Percentiles rank a stretch among this genome's conserved stretches.
Conservation (phyloP, 2,113 vertebrate species). For the Strigops habroptila region DNA sequence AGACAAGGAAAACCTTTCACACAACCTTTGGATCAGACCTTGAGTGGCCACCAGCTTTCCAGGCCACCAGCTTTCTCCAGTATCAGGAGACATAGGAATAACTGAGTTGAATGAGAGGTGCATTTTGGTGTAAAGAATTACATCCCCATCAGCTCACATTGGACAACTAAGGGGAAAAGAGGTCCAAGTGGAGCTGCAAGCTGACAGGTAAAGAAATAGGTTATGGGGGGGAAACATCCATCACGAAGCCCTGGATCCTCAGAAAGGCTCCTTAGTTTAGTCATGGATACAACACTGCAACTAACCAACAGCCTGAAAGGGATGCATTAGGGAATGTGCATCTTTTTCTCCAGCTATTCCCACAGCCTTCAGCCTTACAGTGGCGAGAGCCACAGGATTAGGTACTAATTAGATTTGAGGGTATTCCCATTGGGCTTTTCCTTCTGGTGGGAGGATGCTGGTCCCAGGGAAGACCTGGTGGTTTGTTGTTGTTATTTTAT, state of each 20-base stretch:
- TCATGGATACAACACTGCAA: background rate
- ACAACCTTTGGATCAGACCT: background rate
- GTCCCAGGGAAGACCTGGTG: background rate
- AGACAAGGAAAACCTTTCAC: background rate
- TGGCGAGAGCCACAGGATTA: background rate
- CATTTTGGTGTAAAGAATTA: background rate
- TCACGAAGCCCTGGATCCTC: background rate
- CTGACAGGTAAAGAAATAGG: background rate
- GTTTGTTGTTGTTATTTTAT: background rate
- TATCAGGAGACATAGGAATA: background rate
- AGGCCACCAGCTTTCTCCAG: too few species aligned
- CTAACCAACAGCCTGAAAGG: background rate
- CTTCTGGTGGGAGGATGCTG: background rate
- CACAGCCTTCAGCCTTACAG: background rate
- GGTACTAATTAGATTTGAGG: constrained; percentile 19
- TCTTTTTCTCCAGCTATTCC: background rate
- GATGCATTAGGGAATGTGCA: background rate
- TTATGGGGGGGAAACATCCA: background rate
- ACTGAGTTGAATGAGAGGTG: background rate
- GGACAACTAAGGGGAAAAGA: background rate
- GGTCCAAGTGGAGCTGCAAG: background rate
- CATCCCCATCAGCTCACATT: background rate
- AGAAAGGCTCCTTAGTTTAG: background rate
- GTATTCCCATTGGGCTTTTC: background rate
- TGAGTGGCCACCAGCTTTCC: background rate